Percentiles rank a stretch among this genome's conserved stretches.
Conservation (phyloP, 2,888 invertebrate species). For the Megastigmus dorsalis region DNA sequence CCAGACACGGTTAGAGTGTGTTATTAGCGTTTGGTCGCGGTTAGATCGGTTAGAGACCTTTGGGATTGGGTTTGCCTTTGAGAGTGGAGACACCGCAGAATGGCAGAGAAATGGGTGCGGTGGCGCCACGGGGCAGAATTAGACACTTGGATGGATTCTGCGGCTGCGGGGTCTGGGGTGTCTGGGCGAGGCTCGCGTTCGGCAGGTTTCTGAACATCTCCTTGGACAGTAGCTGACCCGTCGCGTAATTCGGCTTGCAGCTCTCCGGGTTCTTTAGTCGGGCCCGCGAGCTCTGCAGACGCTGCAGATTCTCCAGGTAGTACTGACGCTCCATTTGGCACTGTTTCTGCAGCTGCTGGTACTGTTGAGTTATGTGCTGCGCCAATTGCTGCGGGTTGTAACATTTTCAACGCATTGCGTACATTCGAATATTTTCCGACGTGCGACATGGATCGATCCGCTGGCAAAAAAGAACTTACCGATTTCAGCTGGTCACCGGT, state of each 20-base stretch:
- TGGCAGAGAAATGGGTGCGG: conserved; percentile 32
- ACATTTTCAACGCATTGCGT: no score
- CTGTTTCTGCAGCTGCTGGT: conserved; percentile 24
- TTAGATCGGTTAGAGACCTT: no score
- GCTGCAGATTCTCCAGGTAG: conserved; percentile 24
- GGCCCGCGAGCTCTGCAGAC: conserved; percentile 11
- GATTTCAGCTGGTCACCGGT: no score
- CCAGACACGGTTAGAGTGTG: no score
- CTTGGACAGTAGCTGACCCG: conserved; percentile 5
- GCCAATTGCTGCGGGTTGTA: no score
- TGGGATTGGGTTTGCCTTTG: conserved; percentile 40
- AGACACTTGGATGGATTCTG: conserved; percentile 38
- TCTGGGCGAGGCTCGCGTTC: not conserved
- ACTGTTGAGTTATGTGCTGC: not conserved
- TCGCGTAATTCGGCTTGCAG: not conserved
- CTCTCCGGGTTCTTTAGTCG: not conserved
- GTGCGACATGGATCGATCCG: no score
- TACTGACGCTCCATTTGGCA: conserved; percentile 42
- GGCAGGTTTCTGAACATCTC: conserved; percentile 21
- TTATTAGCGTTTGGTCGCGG: no score
- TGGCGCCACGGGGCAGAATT: conserved; percentile 13
- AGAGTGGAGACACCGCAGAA: conserved; percentile 42
- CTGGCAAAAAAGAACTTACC: no score
- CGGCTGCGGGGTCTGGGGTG: not conserved
- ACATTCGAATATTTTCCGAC: no score